These are phyloP conservation scores for Oncorhynchus kisutch DNA, from an alignment of 2,113 vertebrate genomes.

Conservation along the genomic window DNA sequence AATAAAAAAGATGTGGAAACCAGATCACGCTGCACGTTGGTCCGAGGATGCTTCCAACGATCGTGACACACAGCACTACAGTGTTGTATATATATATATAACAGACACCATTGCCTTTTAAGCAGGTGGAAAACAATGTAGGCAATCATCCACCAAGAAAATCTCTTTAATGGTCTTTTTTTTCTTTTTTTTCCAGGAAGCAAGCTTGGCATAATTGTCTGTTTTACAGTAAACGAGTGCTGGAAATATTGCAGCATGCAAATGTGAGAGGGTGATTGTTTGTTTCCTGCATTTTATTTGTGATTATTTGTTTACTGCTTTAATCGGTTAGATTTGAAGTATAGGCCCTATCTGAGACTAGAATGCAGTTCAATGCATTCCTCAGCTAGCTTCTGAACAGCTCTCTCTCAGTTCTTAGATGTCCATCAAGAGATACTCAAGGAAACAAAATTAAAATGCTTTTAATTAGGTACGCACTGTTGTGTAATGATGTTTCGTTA, in stretches of 20 bases:
- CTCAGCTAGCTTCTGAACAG: not conserved
- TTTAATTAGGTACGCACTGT: not conserved
- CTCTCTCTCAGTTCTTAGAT: not conserved
- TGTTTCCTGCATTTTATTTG: not conserved
- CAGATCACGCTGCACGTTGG: too few relatives aligned
- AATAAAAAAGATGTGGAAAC: too few relatives aligned
- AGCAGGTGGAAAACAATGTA: not conserved
- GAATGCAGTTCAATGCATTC: not conserved
- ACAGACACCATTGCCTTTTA: slow-evolving; percentile 12
- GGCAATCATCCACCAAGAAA: not conserved
- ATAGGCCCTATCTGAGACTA: not conserved
- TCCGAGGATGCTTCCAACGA: too few relatives aligned
- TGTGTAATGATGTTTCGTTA: not conserved
- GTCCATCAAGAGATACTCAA: not conserved
- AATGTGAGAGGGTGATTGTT: slow-evolving; percentile 2
- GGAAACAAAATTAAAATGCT: not conserved
- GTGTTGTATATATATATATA: not conserved
- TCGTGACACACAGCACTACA: not conserved
- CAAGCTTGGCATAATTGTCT: slow-evolving; percentile 10
- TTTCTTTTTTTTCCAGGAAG: not conserved
- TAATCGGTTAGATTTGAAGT: not conserved
- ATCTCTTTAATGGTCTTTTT: not conserved
- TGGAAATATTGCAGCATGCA: not conserved
- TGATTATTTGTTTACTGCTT: too few relatives aligned
- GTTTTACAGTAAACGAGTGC: not conserved